Evolutionary conservation across 2,113 vertebrate genomes (phyloP), one percentile per base, ranked within the genome.

Genomic region (Columba janthina): DNA sequence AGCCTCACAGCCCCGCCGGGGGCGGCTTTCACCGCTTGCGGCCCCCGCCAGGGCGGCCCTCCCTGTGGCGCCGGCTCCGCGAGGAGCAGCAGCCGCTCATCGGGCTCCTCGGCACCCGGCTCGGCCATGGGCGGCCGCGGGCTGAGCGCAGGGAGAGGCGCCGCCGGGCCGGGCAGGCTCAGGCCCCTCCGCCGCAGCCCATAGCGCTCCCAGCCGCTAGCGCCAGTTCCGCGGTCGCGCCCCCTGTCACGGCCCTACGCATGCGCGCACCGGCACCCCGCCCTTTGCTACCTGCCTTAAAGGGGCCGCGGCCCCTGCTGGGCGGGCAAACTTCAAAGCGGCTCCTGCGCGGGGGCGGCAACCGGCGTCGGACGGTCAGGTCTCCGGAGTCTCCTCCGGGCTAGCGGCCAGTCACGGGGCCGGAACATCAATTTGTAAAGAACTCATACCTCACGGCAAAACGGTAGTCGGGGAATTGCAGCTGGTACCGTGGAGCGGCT

Each of bases 1-100:
- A 96, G 84, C 85, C 98, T 73, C 78, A 98, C 97, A 6, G 98
- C 98, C 60, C 80, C 64, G 4, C 98, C 98, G 5, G 98, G 98
- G 14, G 91, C 62, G 16, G 32, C 75, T 65, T 51, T 93, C 38
- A 9, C 32, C n/a, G 7, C 28, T 17, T 57, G 93, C 71, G 85
- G 78, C 50, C 67, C 79, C 73, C 74, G 15, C 31, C 96, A 72
- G 24, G 96, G 78, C 10, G 91, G 94, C 74, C 44, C 84, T 6
- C 94, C 90, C 90, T 69, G 95, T 82, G 94, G 62, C 46, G 50
- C 69, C 65, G 74, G 80, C 65, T 65, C 97, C 76, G 10, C 17
- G 6, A 96, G 81, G 28, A 94, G 54, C 42, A 96, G 42, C 50
- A 95, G 77, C 60, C 88, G 95, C 40, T 97, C 97, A 40, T 95